Evolutionary conservation across 2,888 invertebrate species (phyloP), one percentile per base, ranked within the genome.

Genomic region (Tetranychus piercei): DNA sequence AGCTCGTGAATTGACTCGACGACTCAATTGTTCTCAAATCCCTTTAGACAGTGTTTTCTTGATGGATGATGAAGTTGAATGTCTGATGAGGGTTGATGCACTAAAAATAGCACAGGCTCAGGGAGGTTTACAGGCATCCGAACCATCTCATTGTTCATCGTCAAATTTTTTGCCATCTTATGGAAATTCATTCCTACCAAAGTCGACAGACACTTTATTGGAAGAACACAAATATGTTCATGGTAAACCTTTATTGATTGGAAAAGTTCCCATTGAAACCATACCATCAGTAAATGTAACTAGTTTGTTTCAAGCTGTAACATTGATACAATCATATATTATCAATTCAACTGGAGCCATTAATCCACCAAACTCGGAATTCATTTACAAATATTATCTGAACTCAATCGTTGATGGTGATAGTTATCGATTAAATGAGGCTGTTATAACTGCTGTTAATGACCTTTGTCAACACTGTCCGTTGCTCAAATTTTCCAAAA

Each of bases 391-490:
- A 44, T 71, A 23, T 18, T 71, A 71, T 20, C 34, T 71, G 1
- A 34, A 43, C 18, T n/a, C n/a, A n/a, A 55, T 55, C 15, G 45
- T 34, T 44, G n/a, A 44, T 9, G 20, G 18, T 20, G 71, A 71
- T 71, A 6, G 15, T 6, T n/a, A 44, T 15, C n/a, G 20, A 15
- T 44, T 45, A 44, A 44, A 9, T 18, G 20, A n/a, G 4, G 34
- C 76, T 11, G 34, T 75, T 18, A 73, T 72, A 11, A 11, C 45
- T 18, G 74, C 73, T 23, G 45, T 76, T 23, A 74, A 74, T 43
- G 76, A 76, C 55, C 74, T 75, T 20, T 74, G 66, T 45, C 67
- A 73, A 22, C 70, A 69, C 43, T 76, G 76, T 75, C 76, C 76
- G 1, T 66, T 71, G 6, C 55, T 73, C 23, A 6, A 44, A 34